phyloP scores from a whole-genome alignment of 2,797 vertebrate genomes.

The Falco novaeseelandiae region DNA sequence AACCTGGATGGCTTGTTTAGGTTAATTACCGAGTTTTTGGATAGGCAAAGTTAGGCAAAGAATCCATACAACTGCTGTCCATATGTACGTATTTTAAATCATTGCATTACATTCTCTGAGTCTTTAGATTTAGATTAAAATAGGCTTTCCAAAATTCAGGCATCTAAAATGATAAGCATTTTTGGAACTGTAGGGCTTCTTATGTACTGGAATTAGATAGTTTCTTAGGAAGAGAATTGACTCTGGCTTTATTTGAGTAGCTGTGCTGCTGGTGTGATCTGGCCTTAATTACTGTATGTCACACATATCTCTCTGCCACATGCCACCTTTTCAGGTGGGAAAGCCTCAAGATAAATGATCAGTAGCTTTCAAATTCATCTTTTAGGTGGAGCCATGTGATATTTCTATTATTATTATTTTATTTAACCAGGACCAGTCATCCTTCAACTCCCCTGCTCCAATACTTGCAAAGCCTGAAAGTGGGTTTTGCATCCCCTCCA shows the following conservation, averaged over 20 bases:
- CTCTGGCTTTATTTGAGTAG: neutral
- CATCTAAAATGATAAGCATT: neutral
- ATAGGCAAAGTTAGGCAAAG: neutral
- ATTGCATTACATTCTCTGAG: neutral
- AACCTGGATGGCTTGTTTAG: neutral
- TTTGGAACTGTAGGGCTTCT: neutral
- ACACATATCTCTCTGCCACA: neutral
- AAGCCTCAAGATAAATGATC: neutral
- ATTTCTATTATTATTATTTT: neutral
- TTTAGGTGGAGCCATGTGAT: neutral
- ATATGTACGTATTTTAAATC: neutral
- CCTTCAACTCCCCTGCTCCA: neutral
- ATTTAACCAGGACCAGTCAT: neutral
- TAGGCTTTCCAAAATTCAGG: neutral
- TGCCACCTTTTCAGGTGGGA: neutral
- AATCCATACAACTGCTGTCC: neutral
- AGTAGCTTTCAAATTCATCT: neutral
- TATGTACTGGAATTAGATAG: neutral
- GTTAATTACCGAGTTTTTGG: neutral
- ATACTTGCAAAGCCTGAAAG: neutral
- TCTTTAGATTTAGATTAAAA: neutral
- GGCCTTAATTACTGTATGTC: neutral
- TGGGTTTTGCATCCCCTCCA: rapidly evolving
- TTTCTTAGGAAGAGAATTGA: neutral
- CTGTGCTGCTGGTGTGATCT: neutral